These are phyloP conservation scores for Aleiodes testaceus DNA, from an alignment of 2,888 invertebrate species.

Conservation along the genomic window DNA sequence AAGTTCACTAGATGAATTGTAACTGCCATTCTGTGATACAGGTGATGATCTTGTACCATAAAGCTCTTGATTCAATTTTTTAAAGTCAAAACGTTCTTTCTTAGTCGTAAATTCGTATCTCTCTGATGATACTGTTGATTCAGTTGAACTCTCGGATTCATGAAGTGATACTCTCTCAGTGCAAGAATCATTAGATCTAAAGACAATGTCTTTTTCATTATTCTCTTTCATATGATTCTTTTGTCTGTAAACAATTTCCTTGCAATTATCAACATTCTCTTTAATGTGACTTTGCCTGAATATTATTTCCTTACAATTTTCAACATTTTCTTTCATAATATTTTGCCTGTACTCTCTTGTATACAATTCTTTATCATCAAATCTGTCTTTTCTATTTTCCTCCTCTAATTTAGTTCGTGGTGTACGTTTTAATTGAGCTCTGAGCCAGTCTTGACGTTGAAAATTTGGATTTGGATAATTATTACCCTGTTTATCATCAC, in stretches of 20 bases:
- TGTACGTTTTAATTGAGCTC: conserved; percentile 70
- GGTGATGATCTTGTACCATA: conserved; percentile 68
- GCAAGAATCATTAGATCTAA: conserved; percentile 48
- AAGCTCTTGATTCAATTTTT: conserved; percentile 66
- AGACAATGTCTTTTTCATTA: conserved; percentile 41
- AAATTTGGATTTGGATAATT: conserved; percentile 67
- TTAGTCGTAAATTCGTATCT: conserved; percentile 58
- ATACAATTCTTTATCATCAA: conserved; percentile 65
- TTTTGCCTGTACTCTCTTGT: conserved; percentile 65
- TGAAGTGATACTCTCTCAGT: conserved; percentile 63
- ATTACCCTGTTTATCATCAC: conserved; percentile 47
- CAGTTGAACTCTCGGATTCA: conserved; percentile 62
- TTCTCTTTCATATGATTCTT: conserved; percentile 42
- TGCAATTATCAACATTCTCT: conserved; percentile 67
- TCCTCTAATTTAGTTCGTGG: conserved; percentile 69
- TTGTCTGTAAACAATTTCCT: conserved; percentile 59
- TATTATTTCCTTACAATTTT: conserved; percentile 60
- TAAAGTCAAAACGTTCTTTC: conserved; percentile 68
- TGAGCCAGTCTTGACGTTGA: conserved; percentile 75
- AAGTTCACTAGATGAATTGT: conserved; percentile 58
- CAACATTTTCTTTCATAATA: conserved; percentile 67
- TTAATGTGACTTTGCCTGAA: conserved; percentile 64
- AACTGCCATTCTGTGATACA: conserved; percentile 66
- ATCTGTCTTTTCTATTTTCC: conserved; percentile 62
- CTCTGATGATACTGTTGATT: conserved; percentile 59